Evolutionary conservation across 2,888 invertebrate genomes (phyloP).

Genomic region (Thymelicus sylvestris): DNA sequence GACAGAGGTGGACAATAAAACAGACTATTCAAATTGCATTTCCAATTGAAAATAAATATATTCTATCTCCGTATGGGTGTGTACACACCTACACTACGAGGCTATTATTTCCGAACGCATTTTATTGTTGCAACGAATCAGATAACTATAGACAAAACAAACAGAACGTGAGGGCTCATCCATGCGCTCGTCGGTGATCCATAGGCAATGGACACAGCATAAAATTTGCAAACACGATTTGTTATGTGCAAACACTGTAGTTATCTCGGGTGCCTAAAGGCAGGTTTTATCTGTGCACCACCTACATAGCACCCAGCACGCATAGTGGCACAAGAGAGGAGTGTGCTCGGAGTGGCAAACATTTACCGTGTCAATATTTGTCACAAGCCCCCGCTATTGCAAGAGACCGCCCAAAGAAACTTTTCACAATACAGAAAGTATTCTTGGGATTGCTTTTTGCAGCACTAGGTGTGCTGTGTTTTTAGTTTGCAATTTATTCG

Average conservation of each 20-base stretch:
- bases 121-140: slow-evolving; percentile 19
- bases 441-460: slow-evolving; percentile 1
- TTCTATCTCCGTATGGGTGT: not conserved
- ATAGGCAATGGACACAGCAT: slow-evolving; percentile 65
- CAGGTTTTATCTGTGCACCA: slow-evolving; percentile 64
- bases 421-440: slow-evolving; percentile 21
- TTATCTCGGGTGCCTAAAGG: slow-evolving; percentile 63
- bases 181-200: slow-evolving; percentile 62
- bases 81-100: not conserved
- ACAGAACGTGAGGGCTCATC: slow-evolving; percentile 77
- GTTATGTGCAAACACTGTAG: slow-evolving; percentile 73
- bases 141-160: slow-evolving; percentile 54
- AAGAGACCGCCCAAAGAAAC: slow-evolving; percentile 56
- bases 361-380: slow-evolving; percentile 79
- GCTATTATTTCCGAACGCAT: slow-evolving; percentile 1
- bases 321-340: slow-evolving; percentile 65
- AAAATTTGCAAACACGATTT: slow-evolving; percentile 77
- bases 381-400: slow-evolving; percentile 66
- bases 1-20: slow-evolving; percentile 4
- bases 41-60: slow-evolving; percentile 3
- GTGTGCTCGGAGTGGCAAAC: slow-evolving; percentile 73
- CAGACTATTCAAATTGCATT: slow-evolving; percentile 1
- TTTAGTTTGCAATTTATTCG: not conserved
- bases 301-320: slow-evolving; percentile 55
- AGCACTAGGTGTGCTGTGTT: not conserved